Evolutionary conservation across 2,113 vertebrate species (phyloP), one percentile per base, ranked within the genome.

Genomic region (Myrmecobius fasciatus): DNA sequence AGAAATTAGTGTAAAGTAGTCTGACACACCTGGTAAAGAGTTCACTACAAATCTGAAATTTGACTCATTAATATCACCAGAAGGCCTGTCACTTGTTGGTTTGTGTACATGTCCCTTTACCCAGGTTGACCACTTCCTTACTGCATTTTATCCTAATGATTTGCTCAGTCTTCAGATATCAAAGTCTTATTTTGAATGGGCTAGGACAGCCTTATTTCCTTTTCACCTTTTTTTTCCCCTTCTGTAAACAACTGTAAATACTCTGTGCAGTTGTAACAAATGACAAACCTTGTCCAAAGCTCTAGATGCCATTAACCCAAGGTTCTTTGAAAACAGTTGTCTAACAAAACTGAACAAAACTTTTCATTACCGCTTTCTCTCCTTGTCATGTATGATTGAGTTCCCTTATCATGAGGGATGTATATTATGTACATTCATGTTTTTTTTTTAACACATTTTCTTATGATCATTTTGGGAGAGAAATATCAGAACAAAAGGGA

Each of bases 181-280:
- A 54, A 48, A 8, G 31, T 91, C 91, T 46, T 51, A 25, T 31
- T 91, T 93, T 46, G 75, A 25, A 47, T 43, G 11, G 47, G 52
- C 3, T 52, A 26, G 75, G 17, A 53, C 60, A 94, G 53, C 26
- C n/a, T 91, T 25, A 12, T 22, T 67, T 52, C n/a, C 49, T 14
- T 91, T 36, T 89, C 28, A 52, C 49, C 28, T 56, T 12, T 26
- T n/a, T 20, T n/a, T n/a, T 8, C 20, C 17, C n/a, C n/a, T n/a
- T 26, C 20, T 43, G 36, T 22, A 43, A 75, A 75, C n/a, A 36
- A 75, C 36, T 75, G 14, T 75, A 75, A 75, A 7, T 36, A 0
- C 3, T 60, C n/a, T 89, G 24, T 83, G 14, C 4, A 83, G 92
- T 83, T 48, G 8, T 93, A 91, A 47, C 92, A 96, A 89, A 90